These are phyloP conservation scores for Donacobius atricapilla DNA, from an alignment of 2,113 vertebrate genomes.

Conservation along the genomic window DNA sequence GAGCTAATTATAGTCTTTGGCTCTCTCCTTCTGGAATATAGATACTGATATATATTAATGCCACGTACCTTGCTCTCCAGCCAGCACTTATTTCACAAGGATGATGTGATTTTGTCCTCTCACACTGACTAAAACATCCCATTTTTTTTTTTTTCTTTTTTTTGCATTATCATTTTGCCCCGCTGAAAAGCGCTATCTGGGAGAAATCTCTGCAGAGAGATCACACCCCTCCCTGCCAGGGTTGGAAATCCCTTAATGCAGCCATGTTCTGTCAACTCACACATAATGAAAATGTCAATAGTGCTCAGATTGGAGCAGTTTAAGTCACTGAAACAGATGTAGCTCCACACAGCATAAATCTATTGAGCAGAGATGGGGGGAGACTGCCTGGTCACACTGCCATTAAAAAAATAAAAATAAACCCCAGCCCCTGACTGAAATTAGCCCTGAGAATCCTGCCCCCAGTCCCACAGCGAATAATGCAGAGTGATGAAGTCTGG, in stretches of 20 bases:
- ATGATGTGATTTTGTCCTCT: constrained; percentile 30
- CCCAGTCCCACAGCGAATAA: background rate
- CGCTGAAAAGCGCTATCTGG: background rate
- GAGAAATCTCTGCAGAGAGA: background rate
- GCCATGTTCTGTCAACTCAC: constrained; percentile 9
- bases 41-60: constrained; percentile 47
- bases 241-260: constrained; percentile 15
- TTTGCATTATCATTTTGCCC: background rate
- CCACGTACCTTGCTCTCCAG: constrained; percentile 10
- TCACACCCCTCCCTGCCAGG: background rate
- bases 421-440: background rate
- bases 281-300: constrained; percentile 53
- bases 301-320: constrained; percentile 17
- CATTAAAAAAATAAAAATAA: background rate
- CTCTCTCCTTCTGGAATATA: constrained; percentile 46
- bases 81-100: background rate
- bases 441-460: background rate
- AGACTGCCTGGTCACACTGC: background rate
- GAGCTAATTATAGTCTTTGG: constrained; percentile 61
- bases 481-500: accelerated
- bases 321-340: constrained; percentile 21
- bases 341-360: constrained; percentile 6
- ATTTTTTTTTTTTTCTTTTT: background rate
- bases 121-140: background rate
- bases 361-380: background rate